Evolutionary conservation across 2,888 invertebrate species (phyloP).

Genomic region (Campaea margaritaria): DNA sequence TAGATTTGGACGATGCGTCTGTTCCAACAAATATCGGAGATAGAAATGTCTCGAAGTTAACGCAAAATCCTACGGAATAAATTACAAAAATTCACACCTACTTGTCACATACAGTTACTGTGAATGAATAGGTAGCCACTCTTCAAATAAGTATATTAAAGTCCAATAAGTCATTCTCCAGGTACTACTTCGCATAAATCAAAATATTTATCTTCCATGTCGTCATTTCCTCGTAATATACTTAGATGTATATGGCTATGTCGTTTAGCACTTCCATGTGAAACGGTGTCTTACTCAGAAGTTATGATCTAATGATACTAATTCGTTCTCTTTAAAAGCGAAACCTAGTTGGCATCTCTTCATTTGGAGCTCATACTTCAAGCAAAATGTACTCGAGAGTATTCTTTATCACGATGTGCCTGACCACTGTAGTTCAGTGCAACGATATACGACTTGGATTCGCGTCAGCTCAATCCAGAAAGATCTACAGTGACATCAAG

Average conservation of each 20-base stretch:
- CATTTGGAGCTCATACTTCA: slow-evolving; percentile 19
- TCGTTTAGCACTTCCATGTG: slow-evolving; percentile 22
- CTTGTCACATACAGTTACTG: slow-evolving; percentile 11
- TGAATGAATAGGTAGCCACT: slow-evolving; percentile 9
- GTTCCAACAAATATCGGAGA: slow-evolving; percentile 4
- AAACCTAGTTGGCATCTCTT: neutral
- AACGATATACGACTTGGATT: slow-evolving; percentile 38
- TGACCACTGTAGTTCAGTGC: slow-evolving; percentile 24
- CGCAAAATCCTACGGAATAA: slow-evolving; percentile 9
- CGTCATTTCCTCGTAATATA: slow-evolving; percentile 33
- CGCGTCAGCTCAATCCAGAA: slow-evolving; percentile 50
- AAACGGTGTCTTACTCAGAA: slow-evolving; percentile 28
- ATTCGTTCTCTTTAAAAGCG: slow-evolving; percentile 35
- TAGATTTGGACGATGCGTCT: slow-evolving; percentile 24
- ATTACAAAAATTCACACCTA: slow-evolving; percentile 13
- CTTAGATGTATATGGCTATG: slow-evolving; percentile 26
- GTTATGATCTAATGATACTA: slow-evolving; percentile 37
- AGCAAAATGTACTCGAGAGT: slow-evolving; percentile 34
- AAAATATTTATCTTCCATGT: slow-evolving; percentile 35
- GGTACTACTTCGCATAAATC: slow-evolving; percentile 24
- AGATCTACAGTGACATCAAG: slow-evolving; percentile 66
- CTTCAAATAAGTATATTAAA: slow-evolving; percentile 9
- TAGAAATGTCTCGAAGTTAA: slow-evolving; percentile 26
- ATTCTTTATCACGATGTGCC: slow-evolving; percentile 14
- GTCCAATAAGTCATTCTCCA: slow-evolving; percentile 23